A percentile compares a stretch with the other conserved stretches of the same genome.
These are phyloP conservation scores for Phalacrocorax aristotelis DNA, from an alignment of 2,113 vertebrate species.

Conservation along the genomic window DNA sequence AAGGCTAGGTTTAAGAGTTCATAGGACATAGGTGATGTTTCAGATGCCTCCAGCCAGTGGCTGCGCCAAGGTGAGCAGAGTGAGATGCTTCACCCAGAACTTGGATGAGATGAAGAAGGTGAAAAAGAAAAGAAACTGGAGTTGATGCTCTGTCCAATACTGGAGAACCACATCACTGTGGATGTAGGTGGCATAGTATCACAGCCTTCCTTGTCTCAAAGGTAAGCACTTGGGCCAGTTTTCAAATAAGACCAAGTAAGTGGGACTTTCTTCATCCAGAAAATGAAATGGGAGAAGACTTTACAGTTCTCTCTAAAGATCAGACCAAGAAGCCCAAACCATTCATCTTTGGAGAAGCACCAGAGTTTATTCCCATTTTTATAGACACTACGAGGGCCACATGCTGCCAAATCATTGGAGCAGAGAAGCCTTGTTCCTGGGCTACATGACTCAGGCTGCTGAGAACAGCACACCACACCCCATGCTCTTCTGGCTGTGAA, in stretches of 20 bases:
- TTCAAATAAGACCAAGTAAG: not conserved
- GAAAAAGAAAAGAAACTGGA: not conserved
- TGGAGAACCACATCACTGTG: not conserved
- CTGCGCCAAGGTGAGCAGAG: not conserved
- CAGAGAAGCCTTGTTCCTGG: not conserved
- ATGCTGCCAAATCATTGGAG: not conserved
- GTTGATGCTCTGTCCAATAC: not conserved
- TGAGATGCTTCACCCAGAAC: accelerated
- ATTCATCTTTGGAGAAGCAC: not conserved
- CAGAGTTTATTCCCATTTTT: not conserved
- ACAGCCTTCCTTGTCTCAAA: not conserved
- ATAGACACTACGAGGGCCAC: not conserved
- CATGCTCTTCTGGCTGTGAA: not conserved
- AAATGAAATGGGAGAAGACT: not conserved
- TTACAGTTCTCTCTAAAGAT: not conserved
- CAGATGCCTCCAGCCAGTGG: not conserved
- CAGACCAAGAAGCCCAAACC: not conserved
- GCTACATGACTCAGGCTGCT: not conserved
- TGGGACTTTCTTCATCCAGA: not conserved
- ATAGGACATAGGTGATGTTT: not conserved
- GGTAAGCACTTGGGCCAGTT: not conserved
- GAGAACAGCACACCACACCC: not conserved
- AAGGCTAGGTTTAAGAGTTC: not conserved
- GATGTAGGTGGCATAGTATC: not conserved
- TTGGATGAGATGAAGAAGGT: not conserved